A percentile compares a stretch with the other conserved stretches of the same genome.
Evolutionary conservation across 2,888 invertebrate genomes (phyloP).

Genomic region (Brachycybe producta): DNA sequence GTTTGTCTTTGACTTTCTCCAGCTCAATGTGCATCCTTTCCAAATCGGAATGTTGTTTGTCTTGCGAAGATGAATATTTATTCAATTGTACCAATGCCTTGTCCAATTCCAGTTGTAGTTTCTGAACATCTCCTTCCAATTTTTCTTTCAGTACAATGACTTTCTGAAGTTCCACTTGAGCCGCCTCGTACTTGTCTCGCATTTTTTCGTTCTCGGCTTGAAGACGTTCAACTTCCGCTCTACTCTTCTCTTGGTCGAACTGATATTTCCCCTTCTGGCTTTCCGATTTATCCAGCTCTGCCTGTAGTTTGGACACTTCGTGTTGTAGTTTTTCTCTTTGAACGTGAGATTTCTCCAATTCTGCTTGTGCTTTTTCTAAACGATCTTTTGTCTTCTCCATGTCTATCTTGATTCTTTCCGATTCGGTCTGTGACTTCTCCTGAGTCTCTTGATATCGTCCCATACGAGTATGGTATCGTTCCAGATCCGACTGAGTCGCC

Average conservation of each 20-base stretch:
- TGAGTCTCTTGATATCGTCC: conserved; percentile 54
- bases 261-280: conserved; percentile 28
- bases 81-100: conserved; percentile 31
- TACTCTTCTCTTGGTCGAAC: conserved; percentile 50
- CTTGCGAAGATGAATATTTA: conserved; percentile 21
- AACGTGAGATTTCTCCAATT: conserved; percentile 21
- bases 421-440: conserved; percentile 55
- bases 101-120: conserved; percentile 55
- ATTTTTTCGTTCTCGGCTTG: conserved; percentile 36
- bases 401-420: conserved; percentile 39
- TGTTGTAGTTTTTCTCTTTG: conserved; percentile 25
- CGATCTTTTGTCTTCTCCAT: conserved; percentile 28
- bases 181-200: conserved; percentile 26
- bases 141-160: conserved; percentile 26
- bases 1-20: conserved; percentile 72
- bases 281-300: conserved; percentile 67
- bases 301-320: conserved; percentile 45
- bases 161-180: conserved; percentile 24
- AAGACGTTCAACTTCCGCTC: conserved; percentile 76
- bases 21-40: conserved; percentile 69
- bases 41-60: conserved; percentile 39
- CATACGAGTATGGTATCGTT: conserved; percentile 55
- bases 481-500: conserved; percentile 63
- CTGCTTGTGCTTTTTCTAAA: conserved; percentile 23
- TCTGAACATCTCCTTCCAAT: conserved; percentile 24